Percentiles rank a stretch among this genome's conserved stretches.
Conservation (phyloP, 1,140 invertebrate species). For the Sesamia nonagrioides region DNA sequence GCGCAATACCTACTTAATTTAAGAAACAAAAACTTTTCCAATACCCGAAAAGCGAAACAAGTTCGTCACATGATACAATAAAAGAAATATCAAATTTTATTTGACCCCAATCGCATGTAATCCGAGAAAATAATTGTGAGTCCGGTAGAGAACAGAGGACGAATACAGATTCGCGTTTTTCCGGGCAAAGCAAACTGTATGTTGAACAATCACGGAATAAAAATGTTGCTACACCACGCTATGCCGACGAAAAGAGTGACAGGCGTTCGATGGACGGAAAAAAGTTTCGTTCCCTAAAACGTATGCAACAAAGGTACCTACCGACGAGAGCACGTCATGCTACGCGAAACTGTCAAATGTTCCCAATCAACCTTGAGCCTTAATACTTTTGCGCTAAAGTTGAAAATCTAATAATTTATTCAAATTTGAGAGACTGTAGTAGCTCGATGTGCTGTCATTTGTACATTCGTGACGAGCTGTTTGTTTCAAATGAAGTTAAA, state of each 20-base stretch:
- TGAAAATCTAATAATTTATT: too few species aligned
- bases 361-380: too few species aligned
- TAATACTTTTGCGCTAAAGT: too few species aligned
- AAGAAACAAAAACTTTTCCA: background rate
- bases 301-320: background rate
- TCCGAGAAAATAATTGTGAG: conserved; percentile 11
- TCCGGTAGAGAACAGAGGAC: conserved; percentile 6
- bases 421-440: too few species aligned
- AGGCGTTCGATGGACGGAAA: conserved; percentile 4
- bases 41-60: background rate
- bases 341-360: too few species aligned
- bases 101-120: background rate
- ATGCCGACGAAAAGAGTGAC: conserved; percentile 33
- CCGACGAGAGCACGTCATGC: too few species aligned
- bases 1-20: background rate
- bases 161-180: conserved; percentile 16
- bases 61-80: background rate
- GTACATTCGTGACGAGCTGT: background rate
- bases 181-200: background rate
- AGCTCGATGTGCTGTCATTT: too few species aligned
- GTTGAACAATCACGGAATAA: conserved; percentile 44
- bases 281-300: conserved; percentile 13
- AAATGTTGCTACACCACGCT: conserved; percentile 22
- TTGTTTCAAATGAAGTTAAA: background rate
- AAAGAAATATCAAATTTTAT: background rate